These are phyloP conservation scores for Aradus depressus DNA, from an alignment of 2,888 invertebrate genomes.

Conservation along the genomic window DNA sequence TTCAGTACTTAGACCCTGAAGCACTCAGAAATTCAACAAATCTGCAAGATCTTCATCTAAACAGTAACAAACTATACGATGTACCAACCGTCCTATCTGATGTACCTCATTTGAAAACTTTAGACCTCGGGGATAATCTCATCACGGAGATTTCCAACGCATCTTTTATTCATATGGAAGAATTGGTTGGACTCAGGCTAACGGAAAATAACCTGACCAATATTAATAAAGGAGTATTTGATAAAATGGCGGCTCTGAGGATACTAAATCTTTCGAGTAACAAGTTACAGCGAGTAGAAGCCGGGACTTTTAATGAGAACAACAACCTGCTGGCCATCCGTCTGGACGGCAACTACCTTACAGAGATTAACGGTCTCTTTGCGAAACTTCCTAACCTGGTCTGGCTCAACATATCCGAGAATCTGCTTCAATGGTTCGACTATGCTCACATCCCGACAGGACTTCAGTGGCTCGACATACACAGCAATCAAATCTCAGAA, in stretches of 20 bases:
- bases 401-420: slow-evolving; percentile 78
- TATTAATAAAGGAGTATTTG: slow-evolving; percentile 66
- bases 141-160: slow-evolving; percentile 65
- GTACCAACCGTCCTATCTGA: slow-evolving; percentile 62
- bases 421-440: slow-evolving; percentile 71
- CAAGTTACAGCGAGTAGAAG: slow-evolving; percentile 65
- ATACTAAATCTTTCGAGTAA: slow-evolving; percentile 75
- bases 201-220: slow-evolving; percentile 76
- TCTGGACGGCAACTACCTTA: slow-evolving; percentile 68
- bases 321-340: slow-evolving; percentile 67
- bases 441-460: slow-evolving; percentile 75
- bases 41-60: slow-evolving; percentile 69
- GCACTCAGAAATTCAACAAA: slow-evolving; percentile 68
- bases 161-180: slow-evolving; percentile 67
- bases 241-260: slow-evolving; percentile 64
- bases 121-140: slow-evolving; percentile 77
- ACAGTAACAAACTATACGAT: slow-evolving; percentile 64
- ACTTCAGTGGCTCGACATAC: slow-evolving; percentile 74
- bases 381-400: slow-evolving; percentile 68
- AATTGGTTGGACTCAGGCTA: slow-evolving; percentile 67
- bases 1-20: slow-evolving; percentile 60
- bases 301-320: slow-evolving; percentile 66
- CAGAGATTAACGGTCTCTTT: slow-evolving; percentile 67
- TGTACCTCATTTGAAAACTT: slow-evolving; percentile 62
- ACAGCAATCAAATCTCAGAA: slow-evolving; percentile 69